Evolutionary conservation across 2,888 invertebrate species (phyloP).

Genomic region (Cynaeus angustus): DNA sequence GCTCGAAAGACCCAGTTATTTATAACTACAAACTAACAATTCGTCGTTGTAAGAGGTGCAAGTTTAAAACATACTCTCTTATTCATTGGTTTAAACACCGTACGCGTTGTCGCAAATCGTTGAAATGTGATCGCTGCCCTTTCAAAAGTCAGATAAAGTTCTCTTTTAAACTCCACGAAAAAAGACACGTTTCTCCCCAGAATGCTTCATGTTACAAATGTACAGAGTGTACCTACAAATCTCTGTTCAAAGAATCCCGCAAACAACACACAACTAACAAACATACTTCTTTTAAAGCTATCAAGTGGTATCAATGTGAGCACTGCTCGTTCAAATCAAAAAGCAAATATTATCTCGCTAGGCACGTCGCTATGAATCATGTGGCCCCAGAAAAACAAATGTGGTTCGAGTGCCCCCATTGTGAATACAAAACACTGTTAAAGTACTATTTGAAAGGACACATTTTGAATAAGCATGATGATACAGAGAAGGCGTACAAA

Average conservation of each 20-base stretch:
- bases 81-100: too few relatives aligned
- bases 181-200: neutral
- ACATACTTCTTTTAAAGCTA: neutral
- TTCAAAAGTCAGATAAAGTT: neutral
- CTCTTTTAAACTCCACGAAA: neutral
- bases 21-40: too few relatives aligned
- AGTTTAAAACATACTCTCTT: too few relatives aligned
- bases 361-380: neutral
- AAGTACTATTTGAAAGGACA: slow-evolving; percentile 6
- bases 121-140: neutral
- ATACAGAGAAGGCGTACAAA: neutral
- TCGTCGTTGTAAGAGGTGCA: neutral
- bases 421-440: neutral
- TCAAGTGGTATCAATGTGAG: slow-evolving; percentile 1
- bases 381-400: neutral
- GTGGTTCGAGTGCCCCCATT: neutral
- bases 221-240: neutral
- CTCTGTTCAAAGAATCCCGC: neutral
- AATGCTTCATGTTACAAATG: neutral
- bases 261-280: neutral
- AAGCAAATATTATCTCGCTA: neutral
- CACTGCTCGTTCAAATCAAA: neutral
- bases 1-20: neutral
- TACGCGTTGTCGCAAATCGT: neutral
- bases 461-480: neutral